Evolutionary conservation across 2,888 invertebrate species (phyloP).

Genomic region (Lasioglossum marginatum): DNA sequence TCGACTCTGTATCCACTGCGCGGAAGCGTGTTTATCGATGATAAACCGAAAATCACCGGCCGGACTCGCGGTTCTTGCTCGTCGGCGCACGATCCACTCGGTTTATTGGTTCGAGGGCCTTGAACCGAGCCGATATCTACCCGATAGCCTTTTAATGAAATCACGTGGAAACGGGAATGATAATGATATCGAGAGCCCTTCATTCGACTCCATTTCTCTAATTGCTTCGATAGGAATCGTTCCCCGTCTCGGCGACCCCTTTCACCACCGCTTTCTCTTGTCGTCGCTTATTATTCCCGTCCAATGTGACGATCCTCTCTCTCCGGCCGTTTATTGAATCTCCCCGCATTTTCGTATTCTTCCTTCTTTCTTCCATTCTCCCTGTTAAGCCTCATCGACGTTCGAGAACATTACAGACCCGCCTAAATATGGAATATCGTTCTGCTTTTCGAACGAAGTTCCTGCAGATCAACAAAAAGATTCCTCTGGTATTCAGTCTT

Average conservation of each 20-base stretch:
- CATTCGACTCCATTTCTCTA: conserved; percentile 51
- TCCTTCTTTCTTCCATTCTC: neutral
- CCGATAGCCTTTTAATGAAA: conserved; percentile 53
- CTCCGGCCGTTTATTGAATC: conserved; percentile 30
- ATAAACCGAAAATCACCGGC: conserved; percentile 34
- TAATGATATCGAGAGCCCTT: conserved; percentile 47
- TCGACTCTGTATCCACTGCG: neutral
- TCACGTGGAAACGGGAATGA: conserved; percentile 54
- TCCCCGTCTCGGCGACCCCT: conserved; percentile 26
- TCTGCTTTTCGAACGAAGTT: neutral
- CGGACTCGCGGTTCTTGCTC: neutral
- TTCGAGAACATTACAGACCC: neutral
- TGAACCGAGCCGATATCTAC: conserved; percentile 33
- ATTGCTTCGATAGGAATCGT: conserved; percentile 46
- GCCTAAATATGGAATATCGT: neutral
- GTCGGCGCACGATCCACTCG: conserved; percentile 23
- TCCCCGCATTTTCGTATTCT: neutral
- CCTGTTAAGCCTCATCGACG: neutral
- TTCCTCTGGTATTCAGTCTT: neutral
- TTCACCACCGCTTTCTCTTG: conserved; percentile 31
- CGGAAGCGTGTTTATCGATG: conserved; percentile 29
- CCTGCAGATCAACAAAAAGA: neutral
- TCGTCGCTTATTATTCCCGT: conserved; percentile 42
- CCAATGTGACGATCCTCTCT: conserved; percentile 12
- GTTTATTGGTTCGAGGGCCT: conserved; percentile 38